A percentile compares a stretch with the other conserved stretches of the same genome.
These are phyloP conservation scores for Zelostemma sp. DNA, from an alignment of 1,140 invertebrate genomes.

Conservation along the genomic window DNA sequence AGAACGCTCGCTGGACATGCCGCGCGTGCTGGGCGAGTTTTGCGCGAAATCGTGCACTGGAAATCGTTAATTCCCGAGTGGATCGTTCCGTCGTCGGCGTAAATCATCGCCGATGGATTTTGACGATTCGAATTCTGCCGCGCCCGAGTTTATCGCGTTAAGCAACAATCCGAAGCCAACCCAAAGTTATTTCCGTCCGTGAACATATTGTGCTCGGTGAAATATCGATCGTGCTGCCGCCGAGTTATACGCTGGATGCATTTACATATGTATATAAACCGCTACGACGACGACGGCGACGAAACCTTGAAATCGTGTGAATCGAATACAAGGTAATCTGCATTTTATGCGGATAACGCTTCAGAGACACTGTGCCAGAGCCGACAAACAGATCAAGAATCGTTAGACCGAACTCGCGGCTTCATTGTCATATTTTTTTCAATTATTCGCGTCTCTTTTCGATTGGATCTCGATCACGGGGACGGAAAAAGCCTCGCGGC, in stretches of 20 bases:
- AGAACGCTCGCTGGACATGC: constrained; percentile 46
- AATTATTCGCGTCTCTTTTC: no score
- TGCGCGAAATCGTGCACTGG: constrained; percentile 39
- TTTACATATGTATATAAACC: constrained; percentile 13
- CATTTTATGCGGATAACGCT: constrained; percentile 52
- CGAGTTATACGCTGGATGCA: background rate
- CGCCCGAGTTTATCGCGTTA: no score
- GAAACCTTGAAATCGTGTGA: constrained; percentile 53
- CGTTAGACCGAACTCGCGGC: background rate
- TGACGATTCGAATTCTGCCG: background rate
- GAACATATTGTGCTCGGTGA: constrained; percentile 2
- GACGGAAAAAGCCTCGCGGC: no score
- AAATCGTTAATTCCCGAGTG: no score
- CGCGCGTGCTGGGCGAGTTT: constrained; percentile 51
- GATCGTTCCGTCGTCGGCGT: no score
- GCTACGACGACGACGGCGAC: constrained; percentile 7
- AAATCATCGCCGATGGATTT: background rate
- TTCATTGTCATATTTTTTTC: constrained; percentile 6
- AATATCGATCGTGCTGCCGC: constrained; percentile 7
- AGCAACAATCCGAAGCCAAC: no score
- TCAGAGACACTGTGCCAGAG: background rate
- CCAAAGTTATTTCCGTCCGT: constrained; percentile 1
- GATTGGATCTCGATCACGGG: no score
- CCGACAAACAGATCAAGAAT: constrained; percentile 5
- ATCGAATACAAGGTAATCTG: constrained; percentile 57